Base-by-base conservation (phyloP, 2,888 invertebrate genomes). In the Operophtera brumata region DNA sequence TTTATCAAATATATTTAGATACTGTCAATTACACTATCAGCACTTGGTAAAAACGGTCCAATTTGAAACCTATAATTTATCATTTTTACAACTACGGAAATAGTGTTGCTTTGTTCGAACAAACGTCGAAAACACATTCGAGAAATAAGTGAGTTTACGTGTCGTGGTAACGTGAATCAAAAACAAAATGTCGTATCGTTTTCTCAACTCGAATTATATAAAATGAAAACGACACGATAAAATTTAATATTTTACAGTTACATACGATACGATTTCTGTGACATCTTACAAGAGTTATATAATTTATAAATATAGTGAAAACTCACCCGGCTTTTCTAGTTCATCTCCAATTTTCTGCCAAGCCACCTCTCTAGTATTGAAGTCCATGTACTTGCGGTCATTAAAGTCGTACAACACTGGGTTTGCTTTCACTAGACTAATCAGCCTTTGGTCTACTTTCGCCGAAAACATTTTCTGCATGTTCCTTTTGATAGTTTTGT, bases 301-400 rank as follows among this genome's bases (percentile, higher is more conserved):
- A 6, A 37, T 6, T n/a, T n/a, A 40, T 37, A 14, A 28, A 34
- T 12, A 36, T 20, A 28, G 10, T 1, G 12, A 20, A 47, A 28
- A 73, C 83, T 76, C 57, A 89, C 89, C 87, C 39, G 90, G 80
- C 49, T 76, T 74, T 59, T 82, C 78, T 13, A 90, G 63, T 49
- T 82, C 83, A 56, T 90, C 89, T 4, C 89, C 89, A 28, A 90
- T 89, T 65, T 78, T 86, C 65, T 90, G 89, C 89, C 89, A 90
- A 1, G 84, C 79, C 13, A 89, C 89, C 51, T 89, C 89, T 9
- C 89, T 72, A 0, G 82, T 69, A 36, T 90, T 88, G 47, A 84
- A 85, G 61, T 90, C 86, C 84, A 87, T 84, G 51, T 90, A 89
- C 51, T 83, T 82, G 0, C 65, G 67, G 65, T 88, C 74, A 54